Conservation (phyloP, 2,797 vertebrate genomes). For the Luscinia luscinia region DNA sequence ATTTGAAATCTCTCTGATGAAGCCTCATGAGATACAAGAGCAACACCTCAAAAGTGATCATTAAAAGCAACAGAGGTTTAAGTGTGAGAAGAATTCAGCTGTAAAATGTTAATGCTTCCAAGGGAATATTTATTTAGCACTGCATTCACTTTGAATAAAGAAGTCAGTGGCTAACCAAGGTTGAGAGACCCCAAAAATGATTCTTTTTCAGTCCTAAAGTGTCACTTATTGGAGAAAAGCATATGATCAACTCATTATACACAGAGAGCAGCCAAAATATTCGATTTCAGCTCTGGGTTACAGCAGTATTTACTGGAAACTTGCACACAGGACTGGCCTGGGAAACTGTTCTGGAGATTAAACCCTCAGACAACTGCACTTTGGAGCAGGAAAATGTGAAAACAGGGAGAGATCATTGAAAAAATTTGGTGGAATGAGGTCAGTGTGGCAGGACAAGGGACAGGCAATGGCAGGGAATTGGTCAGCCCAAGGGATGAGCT, state of each 20-base stretch:
- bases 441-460: neutral
- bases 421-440: neutral
- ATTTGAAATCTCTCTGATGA: neutral
- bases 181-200: neutral
- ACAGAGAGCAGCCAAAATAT: neutral
- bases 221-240: neutral
- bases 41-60: neutral
- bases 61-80: neutral
- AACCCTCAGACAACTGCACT: neutral
- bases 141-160: neutral
- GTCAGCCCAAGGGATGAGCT: neutral
- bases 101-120: neutral
- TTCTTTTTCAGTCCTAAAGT: neutral
- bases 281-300: neutral
- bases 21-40: slow-evolving; percentile 18
- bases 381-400: neutral
- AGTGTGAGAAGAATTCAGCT: slow-evolving; percentile 23
- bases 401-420: neutral
- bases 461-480: neutral
- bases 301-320: neutral
- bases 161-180: neutral
- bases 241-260: neutral
- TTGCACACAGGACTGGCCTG: neutral
- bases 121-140: slow-evolving; percentile 30
- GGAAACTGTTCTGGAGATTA: neutral